phyloP scores from a whole-genome alignment of 2,888 invertebrate species.

The Nipponacmea schrenckii region DNA sequence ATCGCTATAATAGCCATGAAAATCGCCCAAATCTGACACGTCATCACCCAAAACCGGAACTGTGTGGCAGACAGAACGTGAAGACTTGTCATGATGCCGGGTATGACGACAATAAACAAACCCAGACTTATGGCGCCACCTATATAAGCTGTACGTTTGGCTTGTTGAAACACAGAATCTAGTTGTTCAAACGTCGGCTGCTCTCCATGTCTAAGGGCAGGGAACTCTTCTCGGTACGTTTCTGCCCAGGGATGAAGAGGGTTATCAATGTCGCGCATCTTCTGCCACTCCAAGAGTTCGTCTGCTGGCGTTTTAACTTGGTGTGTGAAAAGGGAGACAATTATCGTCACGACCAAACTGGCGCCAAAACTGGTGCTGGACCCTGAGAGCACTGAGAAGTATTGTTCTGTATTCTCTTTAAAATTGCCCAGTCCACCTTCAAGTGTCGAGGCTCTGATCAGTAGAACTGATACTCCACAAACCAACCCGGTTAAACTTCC shows the following conservation, averaged over 20 bases:
- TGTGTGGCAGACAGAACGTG: constrained; percentile 41
- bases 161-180: constrained; percentile 42
- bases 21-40: constrained; percentile 45
- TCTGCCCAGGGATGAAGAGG: constrained; percentile 53
- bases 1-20: constrained; percentile 46
- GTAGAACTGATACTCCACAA: constrained; percentile 40
- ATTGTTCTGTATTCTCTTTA: constrained; percentile 45
- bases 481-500: constrained; percentile 49
- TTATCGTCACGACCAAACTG: constrained; percentile 48
- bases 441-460: constrained; percentile 46
- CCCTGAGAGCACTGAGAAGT: constrained; percentile 52
- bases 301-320: constrained; percentile 36
- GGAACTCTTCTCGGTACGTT: constrained; percentile 46
- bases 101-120: constrained; percentile 46
- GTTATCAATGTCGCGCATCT: constrained; percentile 52
- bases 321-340: constrained; percentile 52
- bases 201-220: constrained; percentile 35
- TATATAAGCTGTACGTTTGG: constrained; percentile 46
- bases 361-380: constrained; percentile 46
- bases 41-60: constrained; percentile 45
- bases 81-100: constrained; percentile 47
- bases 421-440: constrained; percentile 47
- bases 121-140: constrained; percentile 41
- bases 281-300: constrained; percentile 45
- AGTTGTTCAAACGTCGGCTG: constrained; percentile 39